Conservation (phyloP, 1,140 invertebrate genomes). For the Drosophila ohnishii region DNA sequence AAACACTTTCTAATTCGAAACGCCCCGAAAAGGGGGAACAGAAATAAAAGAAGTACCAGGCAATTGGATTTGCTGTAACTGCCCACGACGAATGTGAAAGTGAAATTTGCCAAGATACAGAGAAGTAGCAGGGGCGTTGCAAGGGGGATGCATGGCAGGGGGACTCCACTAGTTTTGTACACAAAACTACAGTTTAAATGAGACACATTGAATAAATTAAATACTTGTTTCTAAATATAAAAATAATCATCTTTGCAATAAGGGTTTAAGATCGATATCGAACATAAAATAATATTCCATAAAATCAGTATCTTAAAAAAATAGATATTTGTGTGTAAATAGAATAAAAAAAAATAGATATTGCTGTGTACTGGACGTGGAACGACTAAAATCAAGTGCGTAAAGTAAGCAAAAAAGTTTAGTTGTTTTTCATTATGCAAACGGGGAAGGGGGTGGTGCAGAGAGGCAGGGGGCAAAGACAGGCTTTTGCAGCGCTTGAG, state of each 20-base stretch:
- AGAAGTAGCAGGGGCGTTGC: slow-evolving; percentile 8
- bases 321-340: no score
- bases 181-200: not conserved
- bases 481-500: slow-evolving; percentile 64
- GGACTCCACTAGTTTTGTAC: not conserved
- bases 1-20: slow-evolving; percentile 72
- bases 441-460: slow-evolving; percentile 9
- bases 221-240: not conserved
- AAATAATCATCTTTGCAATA: not conserved
- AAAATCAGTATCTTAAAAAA: no score
- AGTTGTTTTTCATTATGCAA: slow-evolving; percentile 51
- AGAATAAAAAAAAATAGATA: no score
- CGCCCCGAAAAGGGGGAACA: slow-evolving; percentile 32
- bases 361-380: slow-evolving; percentile 19
- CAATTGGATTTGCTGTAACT: slow-evolving; percentile 61
- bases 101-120: slow-evolving; percentile 60
- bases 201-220: not conserved
- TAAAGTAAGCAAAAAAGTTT: slow-evolving; percentile 23
- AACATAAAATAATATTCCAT: no score
- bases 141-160: not conserved
- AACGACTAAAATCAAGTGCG: slow-evolving; percentile 46
- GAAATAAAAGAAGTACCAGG: slow-evolving; percentile 59
- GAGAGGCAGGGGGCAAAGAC: slow-evolving; percentile 10
- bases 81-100: slow-evolving; percentile 76
- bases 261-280: no score